Evolutionary conservation across 2,113 vertebrate species (phyloP), one percentile per base, ranked within the genome.

Genomic region (Pomatorhinus ruficollis): DNA sequence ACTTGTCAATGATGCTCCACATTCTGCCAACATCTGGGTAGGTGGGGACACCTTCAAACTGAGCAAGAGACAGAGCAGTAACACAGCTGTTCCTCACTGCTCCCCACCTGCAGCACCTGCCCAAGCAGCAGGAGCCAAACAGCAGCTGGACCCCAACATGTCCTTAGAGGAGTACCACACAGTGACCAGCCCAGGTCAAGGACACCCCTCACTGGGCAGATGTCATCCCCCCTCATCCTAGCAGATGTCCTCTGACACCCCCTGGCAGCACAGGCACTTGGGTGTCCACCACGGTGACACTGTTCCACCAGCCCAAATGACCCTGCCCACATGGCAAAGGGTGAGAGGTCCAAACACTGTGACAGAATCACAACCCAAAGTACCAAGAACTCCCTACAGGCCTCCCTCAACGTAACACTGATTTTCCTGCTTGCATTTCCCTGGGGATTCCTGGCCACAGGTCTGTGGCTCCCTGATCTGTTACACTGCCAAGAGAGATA

Each of bases 41-140:
- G 17, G 99, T 99, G 42, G 99, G 99, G 71, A 99, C 97, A n/a
- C 99, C 99, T 98, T 99, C 99, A 95, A 99, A 99, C 99, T 99
- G 97, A 92, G 60, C 78, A 91, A 47, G 44, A 97, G 23, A 95
- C 53, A 96, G 42, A 61, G 96, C 87, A 95, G 85, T 89, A 80
- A 95, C 74, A 56, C 42, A 76, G 47, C 42, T 10, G 15, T 4
- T 76, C 45, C 80, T 53, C 13, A 33, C n/a, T 83, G 83, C 61
- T 27, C 11, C 57, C 2, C 0, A 24, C 28, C 59, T 40, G 52
- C 80, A 56, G 57, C 49, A 19, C 39, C 39, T 30, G 28, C 71
- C 44, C 33, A 18, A 42, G 68, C 68, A 70, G 59, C 30, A 82
- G 61, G 44, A 79, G 37, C 37, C 65, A 33, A 56, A 31, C 15